These are phyloP conservation scores for Drosophila sp. DNA, from an alignment of 1,140 invertebrate genomes.

Conservation along the genomic window DNA sequence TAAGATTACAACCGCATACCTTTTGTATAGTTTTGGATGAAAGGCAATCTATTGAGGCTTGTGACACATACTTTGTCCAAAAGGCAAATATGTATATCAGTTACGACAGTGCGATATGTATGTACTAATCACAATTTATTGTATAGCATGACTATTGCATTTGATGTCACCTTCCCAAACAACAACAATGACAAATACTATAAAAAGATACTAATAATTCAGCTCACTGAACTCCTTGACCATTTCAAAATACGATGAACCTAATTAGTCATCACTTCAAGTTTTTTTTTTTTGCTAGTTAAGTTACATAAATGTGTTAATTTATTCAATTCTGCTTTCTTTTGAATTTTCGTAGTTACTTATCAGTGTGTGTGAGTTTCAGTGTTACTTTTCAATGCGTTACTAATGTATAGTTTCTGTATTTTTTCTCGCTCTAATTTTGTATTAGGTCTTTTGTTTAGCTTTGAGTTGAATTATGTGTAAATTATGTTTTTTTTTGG, in stretches of 20 bases:
- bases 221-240: conserved; percentile 32
- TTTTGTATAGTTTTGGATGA: conserved; percentile 23
- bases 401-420: conserved; percentile 67
- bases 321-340: conserved; percentile 66
- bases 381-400: conserved; percentile 46
- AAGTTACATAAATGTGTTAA: conserved; percentile 81
- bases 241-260: conserved; percentile 33
- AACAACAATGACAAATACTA: conserved; percentile 1
- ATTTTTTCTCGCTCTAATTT: conserved; percentile 39
- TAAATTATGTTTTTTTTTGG: conserved; percentile 17
- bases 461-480: conserved; percentile 9
- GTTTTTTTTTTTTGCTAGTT: conserved; percentile 40
- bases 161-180: conserved; percentile 21
- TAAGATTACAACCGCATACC: conserved; percentile 63
- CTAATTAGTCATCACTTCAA: conserved; percentile 68
- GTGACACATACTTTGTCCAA: conserved; percentile 38
- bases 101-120: conserved; percentile 9
- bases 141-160: conserved; percentile 10
- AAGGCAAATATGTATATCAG: conserved; percentile 6
- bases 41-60: conserved; percentile 37
- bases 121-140: conserved; percentile 14
- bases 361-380: conserved; percentile 25
- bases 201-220: no score
- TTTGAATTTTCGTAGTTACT: conserved; percentile 61
- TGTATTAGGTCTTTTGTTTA: conserved; percentile 27